These are phyloP conservation scores for Crossoptilon crossoptilon DNA, from an alignment of 2,797 vertebrate species.

Conservation along the genomic window DNA sequence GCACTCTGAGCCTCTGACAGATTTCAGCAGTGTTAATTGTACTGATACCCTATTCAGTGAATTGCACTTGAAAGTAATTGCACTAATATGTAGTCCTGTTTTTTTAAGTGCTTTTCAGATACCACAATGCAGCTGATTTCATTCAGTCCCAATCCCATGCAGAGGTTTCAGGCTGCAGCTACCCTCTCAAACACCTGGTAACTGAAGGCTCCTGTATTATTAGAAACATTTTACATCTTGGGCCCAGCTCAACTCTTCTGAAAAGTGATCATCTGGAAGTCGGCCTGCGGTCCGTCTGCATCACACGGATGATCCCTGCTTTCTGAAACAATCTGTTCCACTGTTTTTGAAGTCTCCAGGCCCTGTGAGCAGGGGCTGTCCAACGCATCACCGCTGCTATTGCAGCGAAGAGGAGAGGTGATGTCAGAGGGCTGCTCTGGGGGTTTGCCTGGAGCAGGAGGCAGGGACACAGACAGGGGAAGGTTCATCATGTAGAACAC, in stretches of 20 bases:
- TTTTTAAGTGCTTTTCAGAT: neutral
- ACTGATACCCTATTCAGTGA: neutral
- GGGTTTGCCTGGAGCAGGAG: conserved; percentile 82
- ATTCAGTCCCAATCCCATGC: neutral
- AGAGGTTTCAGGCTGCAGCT: neutral
- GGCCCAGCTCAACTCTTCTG: conserved; percentile 49
- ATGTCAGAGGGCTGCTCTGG: conserved; percentile 83
- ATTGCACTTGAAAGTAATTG: conserved; percentile 64
- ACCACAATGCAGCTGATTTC: neutral
- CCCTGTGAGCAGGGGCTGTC: conserved; percentile 85
- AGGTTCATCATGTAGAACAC: conserved; percentile 90
- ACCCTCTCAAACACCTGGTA: neutral
- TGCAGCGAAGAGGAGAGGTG: conserved; percentile 85
- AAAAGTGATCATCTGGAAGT: conserved; percentile 71
- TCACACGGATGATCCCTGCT: conserved; percentile 71
- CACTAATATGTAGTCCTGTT: neutral
- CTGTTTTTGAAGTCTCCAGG: conserved; percentile 79
- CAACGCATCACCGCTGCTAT: conserved; percentile 83
- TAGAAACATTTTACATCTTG: neutral
- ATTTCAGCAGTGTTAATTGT: neutral
- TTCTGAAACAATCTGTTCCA: conserved; percentile 60
- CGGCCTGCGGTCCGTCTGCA: conserved; percentile 41
- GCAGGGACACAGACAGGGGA: conserved; percentile 79
- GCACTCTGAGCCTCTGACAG: neutral
- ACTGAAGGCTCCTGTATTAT: neutral